Conservation (phyloP, 1,140 invertebrate species). For the Monochamus saltuarius region DNA sequence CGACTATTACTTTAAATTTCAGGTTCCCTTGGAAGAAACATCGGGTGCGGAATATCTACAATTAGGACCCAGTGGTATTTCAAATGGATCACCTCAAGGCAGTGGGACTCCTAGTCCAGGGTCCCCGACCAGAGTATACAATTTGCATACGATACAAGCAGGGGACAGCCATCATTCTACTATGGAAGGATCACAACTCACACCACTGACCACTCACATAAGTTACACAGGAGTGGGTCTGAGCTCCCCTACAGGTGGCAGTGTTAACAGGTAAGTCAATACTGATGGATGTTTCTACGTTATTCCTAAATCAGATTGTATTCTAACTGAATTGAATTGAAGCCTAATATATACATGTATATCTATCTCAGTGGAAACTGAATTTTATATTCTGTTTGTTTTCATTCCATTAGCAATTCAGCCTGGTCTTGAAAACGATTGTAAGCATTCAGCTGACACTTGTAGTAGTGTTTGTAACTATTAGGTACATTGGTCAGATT, state of each 20-base stretch:
- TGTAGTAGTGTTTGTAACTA: too few relatives aligned
- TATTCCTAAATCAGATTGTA: too few relatives aligned
- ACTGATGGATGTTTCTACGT: too few relatives aligned
- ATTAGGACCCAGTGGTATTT: constrained; percentile 32
- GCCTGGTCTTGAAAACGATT: too few relatives aligned
- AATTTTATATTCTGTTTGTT: too few relatives aligned
- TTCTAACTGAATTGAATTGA: too few relatives aligned
- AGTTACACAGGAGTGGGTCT: constrained; percentile 43
- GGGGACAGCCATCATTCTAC: constrained; percentile 21
- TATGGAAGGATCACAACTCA: constrained; percentile 41
- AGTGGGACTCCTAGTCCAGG: constrained; percentile 41
- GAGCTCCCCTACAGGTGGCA: constrained; percentile 25
- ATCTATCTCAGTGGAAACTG: too few relatives aligned
- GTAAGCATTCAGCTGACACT: too few relatives aligned
- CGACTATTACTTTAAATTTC: too few relatives aligned
- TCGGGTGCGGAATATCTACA: constrained; percentile 39
- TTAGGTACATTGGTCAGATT: too few relatives aligned
- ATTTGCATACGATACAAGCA: constrained; percentile 21
- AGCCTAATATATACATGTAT: too few relatives aligned
- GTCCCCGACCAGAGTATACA: constrained; percentile 34
- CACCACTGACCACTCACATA: constrained; percentile 48
- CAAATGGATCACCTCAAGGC: constrained; percentile 41
- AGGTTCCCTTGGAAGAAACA: constrained; percentile 38
- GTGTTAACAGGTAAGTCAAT: constrained; percentile 33
- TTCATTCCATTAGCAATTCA: too few relatives aligned